Percentiles rank a stretch among this genome's conserved stretches.
phyloP scores from a whole-genome alignment of 2,113 vertebrate species.

The Uria lomvia region DNA sequence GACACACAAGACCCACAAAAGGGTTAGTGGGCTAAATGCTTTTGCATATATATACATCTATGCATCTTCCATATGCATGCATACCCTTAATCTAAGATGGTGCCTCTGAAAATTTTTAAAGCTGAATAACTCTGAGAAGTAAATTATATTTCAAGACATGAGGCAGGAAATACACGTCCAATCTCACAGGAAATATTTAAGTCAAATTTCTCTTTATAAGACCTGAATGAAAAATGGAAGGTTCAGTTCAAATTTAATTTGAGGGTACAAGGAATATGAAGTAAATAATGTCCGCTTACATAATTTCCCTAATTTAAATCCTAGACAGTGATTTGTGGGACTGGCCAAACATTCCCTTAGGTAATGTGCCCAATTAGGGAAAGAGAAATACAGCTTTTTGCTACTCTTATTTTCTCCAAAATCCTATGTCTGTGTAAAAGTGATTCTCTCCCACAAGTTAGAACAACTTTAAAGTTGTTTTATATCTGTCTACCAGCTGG shows the following conservation, averaged over 20 bases:
- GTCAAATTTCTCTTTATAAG: neutral
- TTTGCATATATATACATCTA: neutral
- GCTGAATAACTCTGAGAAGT: neutral
- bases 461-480: neutral
- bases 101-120: neutral
- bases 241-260: neutral
- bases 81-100: neutral
- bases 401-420: neutral
- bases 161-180: neutral
- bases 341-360: neutral
- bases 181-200: neutral
- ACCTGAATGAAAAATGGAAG: neutral
- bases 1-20: neutral
- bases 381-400: neutral
- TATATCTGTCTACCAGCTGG: neutral
- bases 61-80: neutral
- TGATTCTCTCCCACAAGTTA: neutral
- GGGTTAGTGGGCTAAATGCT: neutral
- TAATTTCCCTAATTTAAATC: neutral
- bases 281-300: neutral
- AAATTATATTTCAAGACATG: neutral
- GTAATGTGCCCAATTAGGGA: neutral
- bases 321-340: neutral
- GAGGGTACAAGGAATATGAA: neutral
- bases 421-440: neutral